Percentiles rank a stretch among this genome's conserved stretches.
Conservation (phyloP, 2,113 vertebrate species). For the Nannobrachium achirus region DNA sequence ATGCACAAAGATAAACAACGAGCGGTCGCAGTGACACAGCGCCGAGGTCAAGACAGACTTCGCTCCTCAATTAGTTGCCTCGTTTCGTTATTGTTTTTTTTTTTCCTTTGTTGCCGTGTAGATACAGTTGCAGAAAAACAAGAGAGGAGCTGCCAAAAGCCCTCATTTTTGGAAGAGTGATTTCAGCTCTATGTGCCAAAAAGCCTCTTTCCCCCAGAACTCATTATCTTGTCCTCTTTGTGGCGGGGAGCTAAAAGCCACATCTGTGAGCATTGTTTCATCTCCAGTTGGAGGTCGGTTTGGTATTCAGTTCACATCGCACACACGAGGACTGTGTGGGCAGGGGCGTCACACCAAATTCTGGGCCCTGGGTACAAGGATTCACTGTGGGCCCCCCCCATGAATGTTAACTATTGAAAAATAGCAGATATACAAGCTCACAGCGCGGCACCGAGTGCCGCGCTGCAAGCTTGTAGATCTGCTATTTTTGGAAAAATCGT, state of each 20-base stretch:
- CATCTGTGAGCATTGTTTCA: slow-evolving; percentile 45
- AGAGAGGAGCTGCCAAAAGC: slow-evolving; percentile 40
- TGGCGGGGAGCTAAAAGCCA: slow-evolving; percentile 41
- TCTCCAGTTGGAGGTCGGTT: slow-evolving; percentile 35
- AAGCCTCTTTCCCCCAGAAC: slow-evolving; percentile 39
- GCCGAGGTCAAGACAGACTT: slow-evolving; percentile 49
- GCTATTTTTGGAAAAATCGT: no score
- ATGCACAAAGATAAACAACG: slow-evolving; percentile 61
- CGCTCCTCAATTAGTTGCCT: slow-evolving; percentile 3
- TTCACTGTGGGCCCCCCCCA: no score
- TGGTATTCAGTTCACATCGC: slow-evolving; percentile 37
- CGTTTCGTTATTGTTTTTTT: slow-evolving; percentile 27
- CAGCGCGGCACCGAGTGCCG: no score
- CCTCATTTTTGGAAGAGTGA: slow-evolving; percentile 32
- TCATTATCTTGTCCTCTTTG: slow-evolving; percentile 61
- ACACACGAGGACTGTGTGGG: slow-evolving; percentile 14
- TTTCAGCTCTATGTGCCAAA: slow-evolving; percentile 42
- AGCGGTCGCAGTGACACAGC: slow-evolving; percentile 46
- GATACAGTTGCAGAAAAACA: slow-evolving; percentile 29
- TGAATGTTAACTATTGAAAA: no score
- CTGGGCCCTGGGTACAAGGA: no score
- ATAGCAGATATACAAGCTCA: no score
- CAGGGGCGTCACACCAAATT: no score
- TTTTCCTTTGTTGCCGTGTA: neutral
- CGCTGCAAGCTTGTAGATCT: no score